Conservation (phyloP, 2,888 invertebrate species). For the Margaritifera margaritifera region DNA sequence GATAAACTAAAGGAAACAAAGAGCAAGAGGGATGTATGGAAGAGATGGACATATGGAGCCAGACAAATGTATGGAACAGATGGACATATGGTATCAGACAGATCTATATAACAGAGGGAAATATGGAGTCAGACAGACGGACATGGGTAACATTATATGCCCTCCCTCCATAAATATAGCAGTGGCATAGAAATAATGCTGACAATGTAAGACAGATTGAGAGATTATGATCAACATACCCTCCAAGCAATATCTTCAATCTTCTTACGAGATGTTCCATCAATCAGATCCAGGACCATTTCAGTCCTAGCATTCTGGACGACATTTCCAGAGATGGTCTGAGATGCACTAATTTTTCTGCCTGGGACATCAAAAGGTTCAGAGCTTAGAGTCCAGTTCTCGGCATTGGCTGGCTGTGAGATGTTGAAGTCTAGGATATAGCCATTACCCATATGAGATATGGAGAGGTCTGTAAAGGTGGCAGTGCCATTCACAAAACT, state of each 20-base stretch:
- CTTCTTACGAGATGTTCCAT: conserved; percentile 17
- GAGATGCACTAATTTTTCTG: conserved; percentile 10
- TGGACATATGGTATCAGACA: no score
- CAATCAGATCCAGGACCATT: conserved; percentile 19
- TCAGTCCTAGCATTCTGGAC: conserved; percentile 17
- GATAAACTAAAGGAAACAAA: no score
- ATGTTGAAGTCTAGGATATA: conserved; percentile 49
- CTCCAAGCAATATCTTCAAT: conserved; percentile 33
- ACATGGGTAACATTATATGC: no score
- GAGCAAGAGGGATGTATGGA: no score
- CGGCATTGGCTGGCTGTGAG: conserved; percentile 32
- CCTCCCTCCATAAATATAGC: no score
- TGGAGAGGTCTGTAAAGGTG: conserved; percentile 54
- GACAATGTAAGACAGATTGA: no score
- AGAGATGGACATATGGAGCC: no score
- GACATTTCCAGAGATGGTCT: conserved; percentile 10
- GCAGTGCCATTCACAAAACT: conserved; percentile 54
- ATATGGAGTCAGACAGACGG: no score
- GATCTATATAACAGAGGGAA: no score
- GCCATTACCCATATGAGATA: conserved; percentile 47
- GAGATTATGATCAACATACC: conserved; percentile 11
- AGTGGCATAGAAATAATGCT: no score
- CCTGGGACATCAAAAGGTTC: conserved; percentile 21
- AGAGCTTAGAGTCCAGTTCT: conserved; percentile 28
- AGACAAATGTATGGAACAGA: no score